A percentile compares a stretch with the other conserved stretches of the same genome.
phyloP scores from a whole-genome alignment of 2,888 invertebrate species.

The Troides aeacus region DNA sequence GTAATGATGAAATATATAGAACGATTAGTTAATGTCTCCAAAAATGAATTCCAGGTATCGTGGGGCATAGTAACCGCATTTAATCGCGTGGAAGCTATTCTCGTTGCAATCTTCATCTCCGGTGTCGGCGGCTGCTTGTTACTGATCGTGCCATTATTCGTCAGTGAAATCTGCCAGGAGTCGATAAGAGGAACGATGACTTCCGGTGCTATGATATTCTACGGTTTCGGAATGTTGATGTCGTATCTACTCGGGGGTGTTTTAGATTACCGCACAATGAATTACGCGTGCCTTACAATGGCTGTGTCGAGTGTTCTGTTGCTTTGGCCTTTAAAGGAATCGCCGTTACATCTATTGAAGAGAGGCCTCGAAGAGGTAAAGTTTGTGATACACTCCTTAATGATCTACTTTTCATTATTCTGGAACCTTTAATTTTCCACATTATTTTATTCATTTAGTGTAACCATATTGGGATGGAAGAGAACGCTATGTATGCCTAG shows the following conservation, averaged over 20 bases:
- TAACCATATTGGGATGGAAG: no score
- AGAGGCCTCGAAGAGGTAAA: conserved; percentile 43
- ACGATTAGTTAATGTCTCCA: no score
- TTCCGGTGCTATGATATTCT: conserved; percentile 30
- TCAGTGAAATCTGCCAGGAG: conserved; percentile 35
- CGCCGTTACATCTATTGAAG: conserved; percentile 39
- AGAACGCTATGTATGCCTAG: no score
- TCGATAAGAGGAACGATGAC: conserved; percentile 34
- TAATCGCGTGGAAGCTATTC: conserved; percentile 47
- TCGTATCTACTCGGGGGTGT: conserved; percentile 49
- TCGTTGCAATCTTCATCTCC: conserved; percentile 49
- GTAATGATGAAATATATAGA: no score
- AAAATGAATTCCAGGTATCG: conserved; percentile 41
- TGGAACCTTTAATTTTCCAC: no score
- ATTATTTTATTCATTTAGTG: no score
- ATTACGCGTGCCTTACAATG: conserved; percentile 46
- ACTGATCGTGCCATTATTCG: conserved; percentile 32
- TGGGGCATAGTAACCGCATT: conserved; percentile 49
- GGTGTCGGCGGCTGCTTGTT: conserved; percentile 46
- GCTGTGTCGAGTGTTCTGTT: conserved; percentile 41
- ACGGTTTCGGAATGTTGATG: conserved; percentile 32
- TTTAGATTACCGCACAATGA: conserved; percentile 49
- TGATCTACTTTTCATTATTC: no score
- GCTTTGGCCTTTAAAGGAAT: conserved; percentile 48
- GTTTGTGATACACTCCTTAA: background rate